Base-by-base conservation (phyloP, 2,888 invertebrate genomes). In the Eupithecia exiguata region DNA sequence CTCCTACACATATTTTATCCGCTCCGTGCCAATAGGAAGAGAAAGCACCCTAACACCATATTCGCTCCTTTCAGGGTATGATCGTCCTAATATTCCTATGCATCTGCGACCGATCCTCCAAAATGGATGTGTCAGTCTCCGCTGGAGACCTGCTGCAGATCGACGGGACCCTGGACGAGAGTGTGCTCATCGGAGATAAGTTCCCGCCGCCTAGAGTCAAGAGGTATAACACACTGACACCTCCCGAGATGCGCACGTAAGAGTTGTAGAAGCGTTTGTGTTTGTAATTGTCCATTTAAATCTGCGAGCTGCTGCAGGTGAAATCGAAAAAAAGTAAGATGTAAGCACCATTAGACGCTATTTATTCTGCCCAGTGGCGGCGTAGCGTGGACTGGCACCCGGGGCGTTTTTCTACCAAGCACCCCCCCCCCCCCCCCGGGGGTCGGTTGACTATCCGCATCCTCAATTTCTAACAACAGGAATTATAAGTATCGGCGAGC, bases 101-200 rank as follows among this genome's bases (percentile, higher is more conserved):
- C 81, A 87, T 84, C 0, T 90, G 86, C 69, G 92, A 91, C 76
- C 87, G 90, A 3, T 75, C 84, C 0, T 87, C 88, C 76, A 92
- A 91, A 83, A 90, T 93, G 91, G 93, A 93, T 77, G 93, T 93
- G 40, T 92, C 94, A 0, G 93, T 92, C 1, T 91, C 93, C 0
- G 95, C 95, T 0, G 93, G 93, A 0, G 95, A 95, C 78, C 88
- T 95, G 78, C 85, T 93, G 62, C 91, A 94, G 76, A 84, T 93
- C 18, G 95, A 95, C 77, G 95, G 95, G 1, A 95, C 95, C 9
- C 79, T 95, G 46, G 92, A 93, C 72, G 91, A 91, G 78, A 94
- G 94, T 72, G 94, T 94, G 1, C 92, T 94, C 5, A 86, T 91
- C 1, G 94, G 94, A 53, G 94, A 94, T 81, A 93, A 93, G 80